A percentile compares a stretch with the other conserved stretches of the same genome.
Evolutionary conservation across 2,888 invertebrate genomes (phyloP).

Genomic region (Pimpla rufipes): DNA sequence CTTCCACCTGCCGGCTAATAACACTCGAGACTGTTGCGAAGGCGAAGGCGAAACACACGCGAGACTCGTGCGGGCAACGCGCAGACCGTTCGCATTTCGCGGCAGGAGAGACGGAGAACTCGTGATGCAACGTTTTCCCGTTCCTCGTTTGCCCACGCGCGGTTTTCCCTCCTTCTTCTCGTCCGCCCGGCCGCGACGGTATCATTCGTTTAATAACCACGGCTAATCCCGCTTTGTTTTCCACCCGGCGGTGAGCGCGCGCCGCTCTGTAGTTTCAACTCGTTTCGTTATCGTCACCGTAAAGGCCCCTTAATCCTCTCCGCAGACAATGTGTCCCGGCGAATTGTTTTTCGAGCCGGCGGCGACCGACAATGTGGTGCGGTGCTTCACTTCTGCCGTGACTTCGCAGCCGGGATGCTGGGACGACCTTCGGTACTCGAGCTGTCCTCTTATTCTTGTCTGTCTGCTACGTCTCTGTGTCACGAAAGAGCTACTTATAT

Average conservation of each 20-base stretch:
- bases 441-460: not conserved
- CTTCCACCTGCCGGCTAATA: constrained; percentile 50
- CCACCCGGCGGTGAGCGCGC: constrained; percentile 48
- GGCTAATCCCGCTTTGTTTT: constrained; percentile 74
- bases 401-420: constrained; percentile 1
- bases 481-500: constrained; percentile 5
- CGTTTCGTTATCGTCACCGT: constrained; percentile 71
- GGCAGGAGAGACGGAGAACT: constrained; percentile 34
- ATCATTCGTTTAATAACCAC: constrained; percentile 75
- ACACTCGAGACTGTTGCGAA: constrained; percentile 23
- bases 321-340: constrained; percentile 71
- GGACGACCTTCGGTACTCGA: not conserved
- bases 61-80: not conserved
- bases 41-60: constrained; percentile 10
- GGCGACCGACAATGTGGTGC: constrained; percentile 64
- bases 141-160: constrained; percentile 44
- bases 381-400: constrained; percentile 31
- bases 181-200: constrained; percentile 60
- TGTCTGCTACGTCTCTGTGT: not conserved
- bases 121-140: constrained; percentile 36
- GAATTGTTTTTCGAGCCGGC: constrained; percentile 70
- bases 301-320: constrained; percentile 72
- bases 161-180: constrained; percentile 40
- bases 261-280: constrained; percentile 68
- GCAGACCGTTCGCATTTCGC: not conserved